phyloP scores from a whole-genome alignment of 2,888 invertebrate species.

The Platypus cylindrus region DNA sequence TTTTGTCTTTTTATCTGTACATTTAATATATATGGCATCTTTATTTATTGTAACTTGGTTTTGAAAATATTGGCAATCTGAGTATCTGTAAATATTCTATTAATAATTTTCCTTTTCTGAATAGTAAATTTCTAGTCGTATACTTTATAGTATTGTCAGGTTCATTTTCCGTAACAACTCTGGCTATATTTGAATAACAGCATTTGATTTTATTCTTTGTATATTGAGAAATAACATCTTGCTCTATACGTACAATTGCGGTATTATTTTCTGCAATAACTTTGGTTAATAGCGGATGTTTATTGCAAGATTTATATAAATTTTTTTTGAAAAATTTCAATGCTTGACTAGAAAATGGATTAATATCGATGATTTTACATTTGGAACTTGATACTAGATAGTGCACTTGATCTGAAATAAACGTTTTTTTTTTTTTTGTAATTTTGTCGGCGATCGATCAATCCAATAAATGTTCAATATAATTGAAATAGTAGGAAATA shows the following conservation, averaged over 20 bases:
- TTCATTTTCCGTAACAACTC: constrained; percentile 17
- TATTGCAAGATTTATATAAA: constrained; percentile 42
- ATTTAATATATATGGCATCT: constrained; percentile 42
- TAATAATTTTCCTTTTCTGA: constrained; percentile 1
- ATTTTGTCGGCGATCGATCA: too few species aligned
- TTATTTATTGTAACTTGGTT: constrained; percentile 30
- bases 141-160: constrained; percentile 25
- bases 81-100: background rate
- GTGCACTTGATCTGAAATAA: constrained; percentile 24
- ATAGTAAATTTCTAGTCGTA: constrained; percentile 9
- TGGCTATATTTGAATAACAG: constrained; percentile 26
- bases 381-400: constrained; percentile 46
- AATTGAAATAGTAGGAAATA: too few species aligned
- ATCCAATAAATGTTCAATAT: too few species aligned
- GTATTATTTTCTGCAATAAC: constrained; percentile 25
- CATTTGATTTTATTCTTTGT: constrained; percentile 21
- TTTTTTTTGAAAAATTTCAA: constrained; percentile 40
- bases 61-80: constrained; percentile 34
- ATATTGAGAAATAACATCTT: constrained; percentile 24
- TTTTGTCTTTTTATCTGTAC: constrained; percentile 24
- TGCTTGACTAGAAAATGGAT: constrained; percentile 44
- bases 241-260: constrained; percentile 28
- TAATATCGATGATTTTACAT: constrained; percentile 49
- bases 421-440: background rate
- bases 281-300: constrained; percentile 29